These are phyloP conservation scores for Cistogaster globosa DNA, from an alignment of 2,888 invertebrate species.

Conservation along the genomic window DNA sequence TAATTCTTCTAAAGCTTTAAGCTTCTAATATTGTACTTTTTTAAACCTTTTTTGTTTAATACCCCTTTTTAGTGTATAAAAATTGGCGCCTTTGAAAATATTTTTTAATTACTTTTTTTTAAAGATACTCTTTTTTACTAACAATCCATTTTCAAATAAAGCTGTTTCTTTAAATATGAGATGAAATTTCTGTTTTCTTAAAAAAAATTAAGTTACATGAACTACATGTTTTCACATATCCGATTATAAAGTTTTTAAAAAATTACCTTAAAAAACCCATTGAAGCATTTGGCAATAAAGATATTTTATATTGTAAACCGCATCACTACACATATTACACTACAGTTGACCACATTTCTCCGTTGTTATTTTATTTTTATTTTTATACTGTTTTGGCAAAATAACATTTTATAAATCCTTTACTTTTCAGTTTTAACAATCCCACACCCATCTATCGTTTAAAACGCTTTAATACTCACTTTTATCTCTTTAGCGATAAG, in stretches of 20 bases:
- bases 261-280: slow-evolving; percentile 57
- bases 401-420: slow-evolving; percentile 63
- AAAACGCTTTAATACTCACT: slow-evolving; percentile 47
- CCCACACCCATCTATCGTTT: slow-evolving; percentile 33
- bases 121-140: no score
- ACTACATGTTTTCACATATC: no score
- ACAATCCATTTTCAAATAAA: no score
- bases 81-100: no score
- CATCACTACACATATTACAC: slow-evolving; percentile 74
- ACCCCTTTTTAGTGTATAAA: no score
- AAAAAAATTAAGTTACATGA: no score
- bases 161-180: no score
- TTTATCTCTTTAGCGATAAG: slow-evolving; percentile 72
- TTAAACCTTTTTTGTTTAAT: no score
- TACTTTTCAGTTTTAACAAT: slow-evolving; percentile 25
- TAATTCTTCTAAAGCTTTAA: no score
- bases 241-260: not conserved
- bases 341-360: slow-evolving; percentile 76
- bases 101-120: no score
- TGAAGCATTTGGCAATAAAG: slow-evolving; percentile 72
- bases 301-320: slow-evolving; percentile 62
- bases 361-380: slow-evolving; percentile 34
- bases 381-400: slow-evolving; percentile 25
- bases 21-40: no score
- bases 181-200: no score